A percentile compares a stretch with the other conserved stretches of the same genome.
These are phyloP conservation scores for Alaudala cheleensis DNA, from an alignment of 2,113 vertebrate species.

Conservation along the genomic window DNA sequence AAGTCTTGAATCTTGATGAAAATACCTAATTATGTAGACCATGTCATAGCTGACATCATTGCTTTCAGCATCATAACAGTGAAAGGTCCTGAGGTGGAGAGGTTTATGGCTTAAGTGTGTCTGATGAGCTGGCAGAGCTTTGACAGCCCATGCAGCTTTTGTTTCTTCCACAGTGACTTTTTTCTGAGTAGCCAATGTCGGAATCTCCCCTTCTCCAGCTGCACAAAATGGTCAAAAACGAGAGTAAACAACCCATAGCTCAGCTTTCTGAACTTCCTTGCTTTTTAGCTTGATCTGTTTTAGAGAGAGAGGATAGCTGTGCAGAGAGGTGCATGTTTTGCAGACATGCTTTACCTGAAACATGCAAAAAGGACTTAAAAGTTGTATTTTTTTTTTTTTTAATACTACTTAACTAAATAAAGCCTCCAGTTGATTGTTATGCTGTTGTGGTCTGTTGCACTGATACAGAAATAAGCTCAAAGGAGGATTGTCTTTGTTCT, in stretches of 20 bases:
- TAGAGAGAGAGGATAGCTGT: not conserved
- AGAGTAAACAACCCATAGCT: not conserved
- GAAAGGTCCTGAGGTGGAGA: not conserved
- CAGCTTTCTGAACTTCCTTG: not conserved
- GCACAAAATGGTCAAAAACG: not conserved
- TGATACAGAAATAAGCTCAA: not conserved
- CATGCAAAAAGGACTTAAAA: not conserved
- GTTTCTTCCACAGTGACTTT: not conserved
- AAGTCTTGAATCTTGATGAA: slow-evolving; percentile 19
- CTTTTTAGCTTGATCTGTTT: not conserved
- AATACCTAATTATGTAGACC: slow-evolving; percentile 5
- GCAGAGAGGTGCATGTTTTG: not conserved
- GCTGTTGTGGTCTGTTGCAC: not conserved
- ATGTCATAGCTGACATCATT: not conserved
- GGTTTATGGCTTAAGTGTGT: not conserved
- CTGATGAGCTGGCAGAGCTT: not conserved
- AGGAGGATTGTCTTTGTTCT: not conserved
- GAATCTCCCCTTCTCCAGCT: not conserved
- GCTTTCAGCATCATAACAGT: not conserved
- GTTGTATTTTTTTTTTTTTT: not conserved
- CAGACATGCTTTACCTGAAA: not conserved
- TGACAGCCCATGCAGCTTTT: not conserved
- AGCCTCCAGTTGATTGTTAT: not conserved
- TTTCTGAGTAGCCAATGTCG: not conserved
- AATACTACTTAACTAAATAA: not conserved